Evolutionary conservation across 35 echinoderm and acorn worm species (phyloP), one percentile per base, ranked within the genome.

Genomic region (Ophiothrix spiculata): DNA sequence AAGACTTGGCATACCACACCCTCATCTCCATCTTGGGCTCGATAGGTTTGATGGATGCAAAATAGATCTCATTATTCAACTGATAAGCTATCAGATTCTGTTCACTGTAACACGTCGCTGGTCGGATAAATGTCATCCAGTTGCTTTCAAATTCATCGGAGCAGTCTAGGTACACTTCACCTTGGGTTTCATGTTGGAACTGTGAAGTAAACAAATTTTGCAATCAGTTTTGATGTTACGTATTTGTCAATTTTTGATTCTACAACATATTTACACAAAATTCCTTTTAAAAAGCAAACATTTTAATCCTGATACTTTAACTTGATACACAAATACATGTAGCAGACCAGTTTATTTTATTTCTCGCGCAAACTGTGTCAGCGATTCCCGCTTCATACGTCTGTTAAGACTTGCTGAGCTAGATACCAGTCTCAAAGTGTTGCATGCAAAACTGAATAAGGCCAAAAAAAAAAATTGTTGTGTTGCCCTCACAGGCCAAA

Each of bases 101-200:
- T 41, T 98, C 95, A 31, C 90, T 91, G 86, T 98, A 93, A 38
- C 85, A 79, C 1, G 54, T 80, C 2, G 95, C 95, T 29, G 95
- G 95, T 29, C 95, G 83, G 6, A 98, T 88, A 39, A 98, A 98
- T 11, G 88, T 86, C 95, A 98, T 98, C 95, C 95, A 98, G 82
- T 98, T 98, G 31, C 91, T 91, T 11, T 93, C 91, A 32, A 81
- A 85, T 56, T 98, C 95, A 78, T 98, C 95, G 4, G 84, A 46
- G 40, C 88, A 91, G 89, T 98, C 95, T 10, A 98, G 56, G 56
- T 88, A 93, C 4, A 86, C 69, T 33, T 74, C 88, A 25, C 76
- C 36, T 92, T 83, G 37, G 90, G 83, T 90, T 92, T 1, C 38
- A 79, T 36, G 41, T 19, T 41, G 76, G 40, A 74, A 80, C 56